These are phyloP conservation scores for Arion vulgaris DNA, from an alignment of 1,140 invertebrate genomes.

Conservation along the genomic window DNA sequence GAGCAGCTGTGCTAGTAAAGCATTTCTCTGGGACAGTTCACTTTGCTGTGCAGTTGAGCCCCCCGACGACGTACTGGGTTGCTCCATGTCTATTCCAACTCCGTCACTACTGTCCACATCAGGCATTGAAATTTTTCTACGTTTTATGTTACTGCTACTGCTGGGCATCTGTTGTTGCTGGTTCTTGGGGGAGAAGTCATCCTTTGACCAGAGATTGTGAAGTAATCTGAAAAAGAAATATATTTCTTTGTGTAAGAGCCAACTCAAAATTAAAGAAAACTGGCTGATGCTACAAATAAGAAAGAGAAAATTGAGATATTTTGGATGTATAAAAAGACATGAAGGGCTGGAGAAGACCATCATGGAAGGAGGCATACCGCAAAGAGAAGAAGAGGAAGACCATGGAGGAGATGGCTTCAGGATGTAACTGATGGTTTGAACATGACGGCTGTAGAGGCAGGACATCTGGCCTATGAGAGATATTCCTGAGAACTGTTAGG, in stretches of 20 bases:
- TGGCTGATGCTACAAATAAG: too few relatives aligned
- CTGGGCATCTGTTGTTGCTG: conserved; percentile 27
- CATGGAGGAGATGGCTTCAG: too few relatives aligned
- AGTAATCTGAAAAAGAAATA: conserved; percentile 19
- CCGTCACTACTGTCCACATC: conserved; percentile 62
- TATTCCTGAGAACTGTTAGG: too few relatives aligned
- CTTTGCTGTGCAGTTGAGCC: conserved; percentile 22
- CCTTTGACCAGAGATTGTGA: conserved; percentile 37
- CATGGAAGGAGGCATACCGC: too few relatives aligned
- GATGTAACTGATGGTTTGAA: too few relatives aligned
- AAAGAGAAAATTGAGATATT: too few relatives aligned
- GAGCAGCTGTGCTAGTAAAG: conserved; percentile 87
- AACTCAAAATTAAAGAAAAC: too few relatives aligned
- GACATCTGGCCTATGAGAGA: too few relatives aligned
- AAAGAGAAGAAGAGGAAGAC: too few relatives aligned
- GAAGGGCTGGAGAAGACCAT: too few relatives aligned
- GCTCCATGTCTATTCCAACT: conserved; percentile 50
- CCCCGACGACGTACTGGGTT: conserved; percentile 42
- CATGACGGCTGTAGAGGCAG: too few relatives aligned
- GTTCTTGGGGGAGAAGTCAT: conserved; percentile 9
- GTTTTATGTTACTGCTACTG: conserved; percentile 39
- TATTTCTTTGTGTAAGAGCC: background rate
- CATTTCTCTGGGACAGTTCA: conserved; percentile 83
- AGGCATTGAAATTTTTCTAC: conserved; percentile 55
- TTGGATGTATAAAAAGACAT: too few relatives aligned